These are phyloP conservation scores for Hipposideros armiger DNA, from an alignment of 2,113 vertebrate species.

Conservation along the genomic window DNA sequence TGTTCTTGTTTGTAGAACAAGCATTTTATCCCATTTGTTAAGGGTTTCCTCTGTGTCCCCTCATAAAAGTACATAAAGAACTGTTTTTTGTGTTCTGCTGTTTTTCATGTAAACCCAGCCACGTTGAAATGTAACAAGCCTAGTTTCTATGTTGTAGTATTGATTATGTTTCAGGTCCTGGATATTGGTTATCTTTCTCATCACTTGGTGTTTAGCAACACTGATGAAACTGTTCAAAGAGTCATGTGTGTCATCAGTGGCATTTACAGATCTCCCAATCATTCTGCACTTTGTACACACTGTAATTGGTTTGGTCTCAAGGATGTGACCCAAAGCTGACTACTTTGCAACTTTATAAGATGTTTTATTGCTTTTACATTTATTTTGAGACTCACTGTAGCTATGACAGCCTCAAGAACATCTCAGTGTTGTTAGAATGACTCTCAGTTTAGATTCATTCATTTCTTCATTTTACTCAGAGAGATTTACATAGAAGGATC, in stretches of 20 bases:
- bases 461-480: conserved; percentile 40
- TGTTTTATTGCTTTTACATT: conserved; percentile 64
- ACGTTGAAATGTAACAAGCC: conserved; percentile 16
- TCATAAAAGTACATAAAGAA: conserved; percentile 16
- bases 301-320: conserved; percentile 41
- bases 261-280: not conserved
- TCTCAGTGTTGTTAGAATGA: conserved; percentile 15
- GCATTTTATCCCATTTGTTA: conserved; percentile 43
- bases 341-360: conserved; percentile 27
- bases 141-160: conserved; percentile 33
- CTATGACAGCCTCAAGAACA: not conserved
- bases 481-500: not conserved
- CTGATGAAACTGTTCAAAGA: not conserved
- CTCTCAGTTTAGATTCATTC: not conserved
- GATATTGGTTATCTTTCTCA: conserved; percentile 55
- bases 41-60: not conserved
- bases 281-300: not conserved
- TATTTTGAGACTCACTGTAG: conserved; percentile 27
- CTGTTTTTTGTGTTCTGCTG: conserved; percentile 57
- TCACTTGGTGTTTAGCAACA: conserved; percentile 46
- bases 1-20: conserved; percentile 16
- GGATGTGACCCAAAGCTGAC: conserved; percentile 16
- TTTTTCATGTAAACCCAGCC: conserved; percentile 36
- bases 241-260: not conserved
- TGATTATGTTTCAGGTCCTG: conserved; percentile 51